Percentiles rank a stretch among this genome's conserved stretches.
Conservation (phyloP, 2,797 vertebrate genomes). For the Netta rufina region DNA sequence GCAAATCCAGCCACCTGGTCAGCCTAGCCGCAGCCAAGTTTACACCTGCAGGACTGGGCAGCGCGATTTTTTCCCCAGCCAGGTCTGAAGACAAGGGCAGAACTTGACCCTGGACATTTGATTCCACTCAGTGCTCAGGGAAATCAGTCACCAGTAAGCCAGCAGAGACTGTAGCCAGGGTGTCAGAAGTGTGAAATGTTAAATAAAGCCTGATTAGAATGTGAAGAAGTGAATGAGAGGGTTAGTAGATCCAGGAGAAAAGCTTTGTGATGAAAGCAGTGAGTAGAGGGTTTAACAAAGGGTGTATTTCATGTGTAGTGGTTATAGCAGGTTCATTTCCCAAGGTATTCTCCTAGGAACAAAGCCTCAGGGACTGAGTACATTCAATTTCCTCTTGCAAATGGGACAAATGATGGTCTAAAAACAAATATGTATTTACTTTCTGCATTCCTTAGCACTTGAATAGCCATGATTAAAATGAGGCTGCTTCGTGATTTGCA, state of each 20-base stretch:
- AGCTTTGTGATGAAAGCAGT: not conserved
- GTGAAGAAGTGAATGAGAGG: not conserved
- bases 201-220: not conserved
- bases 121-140: not conserved
- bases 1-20: constrained; percentile 39
- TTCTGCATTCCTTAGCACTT: constrained; percentile 52
- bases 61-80: not conserved
- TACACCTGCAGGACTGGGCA: constrained; percentile 1
- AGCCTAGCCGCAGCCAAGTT: not conserved
- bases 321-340: not conserved
- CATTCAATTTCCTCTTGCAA: constrained; percentile 10
- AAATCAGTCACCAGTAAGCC: not conserved
- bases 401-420: not conserved
- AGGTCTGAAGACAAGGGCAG: not conserved
- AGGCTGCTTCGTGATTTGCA: constrained; percentile 47
- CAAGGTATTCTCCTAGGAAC: not conserved
- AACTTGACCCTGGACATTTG: not conserved
- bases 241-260: not conserved
- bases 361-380: not conserved
- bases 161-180: accelerated
- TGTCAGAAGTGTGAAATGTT: not conserved
- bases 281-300: not conserved
- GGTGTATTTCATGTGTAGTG: not conserved
- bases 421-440: constrained; percentile 56
- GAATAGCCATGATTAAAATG: constrained; percentile 45